Base-by-base conservation (phyloP, 2,888 invertebrate genomes). In the Xiphydria camelus region DNA sequence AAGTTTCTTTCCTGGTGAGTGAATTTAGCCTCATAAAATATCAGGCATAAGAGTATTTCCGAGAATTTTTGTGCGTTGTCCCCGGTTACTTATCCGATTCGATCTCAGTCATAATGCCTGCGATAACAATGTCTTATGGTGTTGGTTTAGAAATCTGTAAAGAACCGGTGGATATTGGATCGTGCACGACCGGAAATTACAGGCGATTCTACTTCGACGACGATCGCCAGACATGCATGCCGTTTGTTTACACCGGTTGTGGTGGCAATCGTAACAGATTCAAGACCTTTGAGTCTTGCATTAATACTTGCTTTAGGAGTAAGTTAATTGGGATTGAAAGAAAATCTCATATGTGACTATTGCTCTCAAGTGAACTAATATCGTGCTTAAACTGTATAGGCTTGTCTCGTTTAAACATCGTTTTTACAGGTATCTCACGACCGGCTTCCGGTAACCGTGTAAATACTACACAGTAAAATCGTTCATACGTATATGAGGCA, bases 191-290 rank as follows among this genome's bases (percentile, higher is more conserved):
- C 76, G 79, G 68, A 57, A 53, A 66, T 66, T 75, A 76, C 57
- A 84, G 83, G 53, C 83, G 89, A 66, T 92, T 86, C 85, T 84
- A 84, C 80, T 91, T 85, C 76, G 85, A 87, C 75, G 81, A 82
- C 54, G 78, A 78, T 38, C 78, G 80, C 57, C 85, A 81, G 57
- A 84, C 83, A 65, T 95, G 94, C 77, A 76, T 84, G 56, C 81
- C 84, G 42, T 94, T 95, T 79, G 82, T 86, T 66, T 94, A 88
- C 79, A 83, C 84, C 55, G 94, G 94, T 77, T 95, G 94, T 77
- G 87, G 85, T 53, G 94, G 93, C 64, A 92, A 90, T 77, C 82
- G 82, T 67, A 94, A 94, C 80, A 88, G 88, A 79, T 93, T 92
- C 83, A 82, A 78, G 72, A 83, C 85, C 43, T 84, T 83, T 77